Base-by-base conservation (phyloP, 2,797 vertebrate species). In the Typhlichthys subterraneus region DNA sequence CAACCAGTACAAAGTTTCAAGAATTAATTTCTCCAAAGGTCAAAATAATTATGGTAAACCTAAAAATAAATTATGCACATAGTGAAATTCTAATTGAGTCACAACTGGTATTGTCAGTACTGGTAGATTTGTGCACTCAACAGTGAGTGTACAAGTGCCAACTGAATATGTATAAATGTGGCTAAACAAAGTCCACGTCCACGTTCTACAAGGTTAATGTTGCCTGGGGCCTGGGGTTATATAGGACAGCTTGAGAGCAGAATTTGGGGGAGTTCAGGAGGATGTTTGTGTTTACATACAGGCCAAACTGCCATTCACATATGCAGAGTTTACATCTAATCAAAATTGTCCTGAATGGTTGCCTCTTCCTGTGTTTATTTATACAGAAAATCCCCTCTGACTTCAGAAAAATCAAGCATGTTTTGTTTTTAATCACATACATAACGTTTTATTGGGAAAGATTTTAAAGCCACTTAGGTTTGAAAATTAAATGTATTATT, bases 321-420 rank as follows among this genome's bases (percentile, higher is more conserved):
- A 74, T 51, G 54, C 69, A 54, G 10, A 3, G 55, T 72, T 76
- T 76, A 72, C 55, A 63, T 76, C 59, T 77, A 82, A 89, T 89
- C 75, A 82, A 73, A 86, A 67, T n/a, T 45, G 15, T 72, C 74
- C 71, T 57, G 14, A 79, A 75, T 67, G 73, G 72, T 59, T 46
- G 71, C 64, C 64, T 81, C 80, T 89, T 91, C 88, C 87, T 86
- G 88, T 91, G 86, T 91, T 91, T 91, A 90, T 89, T 90, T 85
- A 74, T 57, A 51, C 56, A 75, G 53, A 82, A 76, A 85, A 80
- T 78, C 86, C 79, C 81, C 62, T 23, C 67, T 65, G 83, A 81
- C 77, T 80, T 53, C 48, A 69, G 68, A 57, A 73, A 70, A 57
- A 76, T 72, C 19, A 56, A 72, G 55, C 62, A 52, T 51, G 52